Conservation (phyloP, 2,797 vertebrate genomes). For the Ambastaia sidthimunki region DNA sequence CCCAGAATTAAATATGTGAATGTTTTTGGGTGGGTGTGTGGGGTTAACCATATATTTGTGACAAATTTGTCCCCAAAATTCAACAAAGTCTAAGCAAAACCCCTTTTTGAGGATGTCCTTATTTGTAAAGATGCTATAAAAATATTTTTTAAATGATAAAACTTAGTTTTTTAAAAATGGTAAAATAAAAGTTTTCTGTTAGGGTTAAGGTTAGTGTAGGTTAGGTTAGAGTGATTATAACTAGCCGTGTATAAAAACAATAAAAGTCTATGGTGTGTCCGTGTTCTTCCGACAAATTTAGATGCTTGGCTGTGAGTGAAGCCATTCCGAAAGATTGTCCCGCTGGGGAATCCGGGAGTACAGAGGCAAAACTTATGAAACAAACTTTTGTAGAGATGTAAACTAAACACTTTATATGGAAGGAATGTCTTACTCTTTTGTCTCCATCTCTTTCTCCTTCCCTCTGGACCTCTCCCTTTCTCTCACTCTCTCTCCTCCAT, state of each 20-base stretch:
- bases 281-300: conserved; percentile 9
- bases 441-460: conserved; percentile 11
- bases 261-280: background rate
- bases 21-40: conserved; percentile 22
- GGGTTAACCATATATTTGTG: too few relatives aligned
- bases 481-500: conserved; percentile 17
- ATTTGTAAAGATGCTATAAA: too few relatives aligned
- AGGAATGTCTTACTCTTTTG: conserved; percentile 64
- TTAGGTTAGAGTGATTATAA: too few relatives aligned
- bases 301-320: conserved; percentile 22
- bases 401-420: conserved; percentile 64
- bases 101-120: too few relatives aligned
- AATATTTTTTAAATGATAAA: too few relatives aligned
- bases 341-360: conserved; percentile 47
- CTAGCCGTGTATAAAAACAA: too few relatives aligned
- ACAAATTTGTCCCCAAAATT: too few relatives aligned
- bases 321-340: conserved; percentile 61
- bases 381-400: conserved; percentile 62
- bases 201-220: too few relatives aligned
- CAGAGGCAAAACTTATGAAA: conserved; percentile 65
- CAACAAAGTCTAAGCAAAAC: too few relatives aligned
- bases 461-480: conserved; percentile 2
- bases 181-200: too few relatives aligned
- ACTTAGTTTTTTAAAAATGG: too few relatives aligned
- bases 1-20: background rate